These are phyloP conservation scores for Callipepla squamata DNA, from an alignment of 2,113 vertebrate genomes.

Conservation along the genomic window DNA sequence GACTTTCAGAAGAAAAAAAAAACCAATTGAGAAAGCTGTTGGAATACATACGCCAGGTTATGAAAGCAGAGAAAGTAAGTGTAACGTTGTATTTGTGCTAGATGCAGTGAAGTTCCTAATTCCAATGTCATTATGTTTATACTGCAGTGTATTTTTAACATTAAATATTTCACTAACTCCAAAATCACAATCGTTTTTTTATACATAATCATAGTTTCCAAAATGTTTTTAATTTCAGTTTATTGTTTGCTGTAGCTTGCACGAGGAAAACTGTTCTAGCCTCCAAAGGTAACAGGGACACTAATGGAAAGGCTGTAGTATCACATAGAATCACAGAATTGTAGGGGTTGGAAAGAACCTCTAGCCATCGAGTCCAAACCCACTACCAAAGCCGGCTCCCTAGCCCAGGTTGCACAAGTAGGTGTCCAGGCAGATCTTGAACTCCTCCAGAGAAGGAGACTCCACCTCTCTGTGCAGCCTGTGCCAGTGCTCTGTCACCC, in stretches of 20 bases:
- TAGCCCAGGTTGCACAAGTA: too few relatives aligned
- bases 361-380: too few relatives aligned
- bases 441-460: too few relatives aligned
- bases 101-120: neutral
- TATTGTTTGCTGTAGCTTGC: neutral
- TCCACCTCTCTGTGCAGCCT: too few relatives aligned
- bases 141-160: too few relatives aligned
- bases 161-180: neutral
- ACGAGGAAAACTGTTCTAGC: rapidly evolving
- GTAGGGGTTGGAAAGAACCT: too few relatives aligned
- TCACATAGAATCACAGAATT: neutral
- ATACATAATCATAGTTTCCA: neutral
- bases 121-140: neutral
- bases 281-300: neutral
- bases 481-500: too few relatives aligned
- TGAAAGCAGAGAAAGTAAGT: neutral
- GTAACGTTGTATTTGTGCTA: neutral
- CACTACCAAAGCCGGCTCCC: too few relatives aligned
- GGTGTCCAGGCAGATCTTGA: too few relatives aligned
- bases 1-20: neutral
- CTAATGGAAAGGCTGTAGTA: neutral
- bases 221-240: neutral
- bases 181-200: neutral
- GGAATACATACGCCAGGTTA: neutral
- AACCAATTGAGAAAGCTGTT: rapidly evolving